Evolutionary conservation across 2,888 invertebrate genomes (phyloP), one percentile per base, ranked within the genome.

Genomic region (Crioceris asparagi): DNA sequence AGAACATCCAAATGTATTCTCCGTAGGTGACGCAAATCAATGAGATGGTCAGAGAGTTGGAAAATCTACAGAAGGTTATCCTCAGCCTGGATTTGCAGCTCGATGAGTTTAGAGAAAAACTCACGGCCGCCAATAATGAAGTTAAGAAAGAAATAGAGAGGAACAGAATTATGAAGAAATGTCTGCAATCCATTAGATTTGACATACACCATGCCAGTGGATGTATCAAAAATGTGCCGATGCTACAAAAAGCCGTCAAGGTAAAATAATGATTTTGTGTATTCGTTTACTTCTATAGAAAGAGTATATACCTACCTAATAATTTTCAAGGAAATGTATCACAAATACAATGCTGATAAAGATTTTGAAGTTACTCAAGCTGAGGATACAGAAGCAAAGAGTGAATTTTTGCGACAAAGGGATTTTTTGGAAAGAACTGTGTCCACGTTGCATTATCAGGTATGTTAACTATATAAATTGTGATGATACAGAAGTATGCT

Each of bases 11-110:
- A 12, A 17, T 32, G 3, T 19, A 19, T 21, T 31, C 16, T 8
- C 36, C 16, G 14, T 35, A 47, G 47, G 31, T 43, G 5, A 42
- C 36, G 43, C 83, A 88, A 58, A 85, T 86, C 34, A 69, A 72
- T 32, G 80, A 83, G 62, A 81, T 91, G 82, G 88, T 91, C 60
- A 75, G 75, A 29, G 87, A 90, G 50, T 62, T 90, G 55, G 81
- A 84, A 56, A 76, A 74, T 51, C 73, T 88, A 43, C 79, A 86
- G 59, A 82, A 82, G 59, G 75, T 75, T 53, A 85, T 83, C 57
- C 68, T 60, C 32, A 54, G 65, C 60, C 48, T 70, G 62, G 84
- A 87, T 56, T 67, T 86, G 40, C 82, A 85, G 61, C 70, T 87
- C 44, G 72, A 70, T 44, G 84, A 85, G 59, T 64, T 85, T 38